A percentile compares a stretch with the other conserved stretches of the same genome.
phyloP scores from a whole-genome alignment of 2,888 invertebrate genomes.

The Corbicula japonica region DNA sequence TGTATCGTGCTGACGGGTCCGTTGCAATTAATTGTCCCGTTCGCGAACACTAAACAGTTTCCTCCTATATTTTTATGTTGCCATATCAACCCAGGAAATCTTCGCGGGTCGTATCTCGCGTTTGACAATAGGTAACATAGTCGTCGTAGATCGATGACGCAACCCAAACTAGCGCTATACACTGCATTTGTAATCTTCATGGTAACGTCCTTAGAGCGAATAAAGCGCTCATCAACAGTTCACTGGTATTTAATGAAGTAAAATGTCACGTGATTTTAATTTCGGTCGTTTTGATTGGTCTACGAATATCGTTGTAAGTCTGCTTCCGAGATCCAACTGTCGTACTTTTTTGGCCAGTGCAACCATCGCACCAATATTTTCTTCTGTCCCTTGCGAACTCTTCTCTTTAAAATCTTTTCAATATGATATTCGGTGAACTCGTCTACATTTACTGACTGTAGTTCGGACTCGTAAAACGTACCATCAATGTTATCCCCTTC shows the following conservation, averaged over 20 bases:
- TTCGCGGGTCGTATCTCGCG: constrained; percentile 3
- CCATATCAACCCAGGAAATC: constrained; percentile 40
- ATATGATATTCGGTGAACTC: constrained; percentile 38
- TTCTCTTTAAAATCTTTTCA: constrained; percentile 48
- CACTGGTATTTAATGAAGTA: too few relatives aligned
- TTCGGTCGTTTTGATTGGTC: background rate
- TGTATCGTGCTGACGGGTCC: constrained; percentile 9
- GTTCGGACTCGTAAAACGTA: constrained; percentile 50
- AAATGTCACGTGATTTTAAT: constrained; percentile 6
- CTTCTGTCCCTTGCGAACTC: constrained; percentile 30
- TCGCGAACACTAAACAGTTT: constrained; percentile 44
- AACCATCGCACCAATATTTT: constrained; percentile 60
- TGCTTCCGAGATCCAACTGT: constrained; percentile 22
- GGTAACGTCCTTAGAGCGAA: constrained; percentile 3
- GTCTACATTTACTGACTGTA: constrained; percentile 50
- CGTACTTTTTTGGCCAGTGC: constrained; percentile 62
- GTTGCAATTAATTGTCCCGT: constrained; percentile 36
- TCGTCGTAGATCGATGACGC: constrained; percentile 16
- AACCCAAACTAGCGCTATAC: constrained; percentile 17
- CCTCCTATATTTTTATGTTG: constrained; percentile 42
- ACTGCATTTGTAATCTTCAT: constrained; percentile 38
- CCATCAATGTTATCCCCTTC: constrained; percentile 40
- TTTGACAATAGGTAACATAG: constrained; percentile 31
- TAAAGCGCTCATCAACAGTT: background rate
- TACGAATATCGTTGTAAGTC: constrained; percentile 16